Evolutionary conservation across 2,888 invertebrate species (phyloP), one percentile per base, ranked within the genome.

Genomic region (Lacanobia oleracea): DNA sequence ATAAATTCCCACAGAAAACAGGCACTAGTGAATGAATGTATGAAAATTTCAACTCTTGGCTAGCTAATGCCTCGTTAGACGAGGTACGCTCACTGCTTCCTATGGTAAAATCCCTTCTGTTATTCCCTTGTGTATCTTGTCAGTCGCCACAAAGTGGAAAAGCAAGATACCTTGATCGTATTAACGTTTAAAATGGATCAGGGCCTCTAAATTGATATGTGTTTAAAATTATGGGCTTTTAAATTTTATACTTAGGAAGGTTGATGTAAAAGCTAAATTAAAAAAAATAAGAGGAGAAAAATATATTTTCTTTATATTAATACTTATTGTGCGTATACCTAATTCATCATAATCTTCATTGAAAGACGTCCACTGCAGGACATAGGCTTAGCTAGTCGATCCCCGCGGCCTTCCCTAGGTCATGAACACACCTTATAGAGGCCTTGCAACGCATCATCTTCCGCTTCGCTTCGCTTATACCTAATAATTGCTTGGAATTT

Each of bases 81-180:
- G 82, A 79, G 82, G 79, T 75, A 81, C 70, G 77, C 71, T 85
- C 83, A 23, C 45, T 56, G 45, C 66, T 67, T 63, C n/a, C 45
- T 87, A 87, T 88, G 91, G 89, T 89, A 88, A 90, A 90, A 90
- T 88, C 84, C 88, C 84, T 78, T 69, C 80, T 86, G 80, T 84
- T 84, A 87, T 88, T 86, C 81, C 72, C 73, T 1, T 50, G 50
- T 77, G 85, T 79, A 78, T 84, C 18, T 1, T 51, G 23, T 75
- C n/a, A 16, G n/a, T n/a, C 79, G 43, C 76, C 74, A 79, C 79
- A 80, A 72, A 64, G 37, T 40, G 37, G n/a, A 37, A 57, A 51
- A 73, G 2, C 18, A 50, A 57, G 33, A 50, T 33, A 12, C 43
- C 9, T 56, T 40, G 5, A 48, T 61, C 16, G 21, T 18, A 50